phyloP scores from a whole-genome alignment of 1,140 invertebrate genomes.

The Drosophila leontia region DNA sequence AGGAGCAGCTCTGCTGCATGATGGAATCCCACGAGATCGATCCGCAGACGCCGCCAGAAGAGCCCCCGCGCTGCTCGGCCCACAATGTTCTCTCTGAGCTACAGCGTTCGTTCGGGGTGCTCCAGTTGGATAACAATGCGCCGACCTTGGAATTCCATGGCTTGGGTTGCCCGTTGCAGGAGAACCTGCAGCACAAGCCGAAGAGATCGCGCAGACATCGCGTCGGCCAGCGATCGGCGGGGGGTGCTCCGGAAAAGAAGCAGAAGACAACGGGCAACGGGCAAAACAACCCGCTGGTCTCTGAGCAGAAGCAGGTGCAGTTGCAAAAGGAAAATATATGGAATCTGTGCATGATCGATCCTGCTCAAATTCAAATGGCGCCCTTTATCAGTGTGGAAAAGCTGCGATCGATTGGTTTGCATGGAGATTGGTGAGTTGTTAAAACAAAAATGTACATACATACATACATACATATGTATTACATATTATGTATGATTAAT shows the following conservation, averaged over 20 bases:
- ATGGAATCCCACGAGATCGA: slow-evolving; percentile 30
- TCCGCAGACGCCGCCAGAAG: neutral
- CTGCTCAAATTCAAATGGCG: neutral
- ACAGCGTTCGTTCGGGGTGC: slow-evolving; percentile 24
- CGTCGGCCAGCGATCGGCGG: neutral
- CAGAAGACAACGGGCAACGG: neutral
- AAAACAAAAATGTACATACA: too few species aligned
- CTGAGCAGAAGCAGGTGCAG: slow-evolving; percentile 30
- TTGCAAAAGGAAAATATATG: slow-evolving; percentile 53
- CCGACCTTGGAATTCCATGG: slow-evolving; percentile 57
- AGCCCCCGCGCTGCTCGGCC: neutral
- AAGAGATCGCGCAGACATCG: neutral
- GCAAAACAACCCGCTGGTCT: neutral
- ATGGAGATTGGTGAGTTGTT: slow-evolving; percentile 41
- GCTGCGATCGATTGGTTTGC: neutral
- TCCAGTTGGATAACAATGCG: slow-evolving; percentile 23
- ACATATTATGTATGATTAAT: too few species aligned
- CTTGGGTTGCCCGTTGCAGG: slow-evolving; percentile 29
- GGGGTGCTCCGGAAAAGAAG: slow-evolving; percentile 28
- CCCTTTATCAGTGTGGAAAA: slow-evolving; percentile 1
- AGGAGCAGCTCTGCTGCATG: slow-evolving; percentile 35
- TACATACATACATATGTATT: neutral
- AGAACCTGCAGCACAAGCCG: neutral
- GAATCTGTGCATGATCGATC: slow-evolving; percentile 4
- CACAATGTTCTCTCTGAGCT: slow-evolving; percentile 30